Percentiles rank a stretch among this genome's conserved stretches.
phyloP scores from a whole-genome alignment of 2,797 vertebrate species.

The Danionella dracula region DNA sequence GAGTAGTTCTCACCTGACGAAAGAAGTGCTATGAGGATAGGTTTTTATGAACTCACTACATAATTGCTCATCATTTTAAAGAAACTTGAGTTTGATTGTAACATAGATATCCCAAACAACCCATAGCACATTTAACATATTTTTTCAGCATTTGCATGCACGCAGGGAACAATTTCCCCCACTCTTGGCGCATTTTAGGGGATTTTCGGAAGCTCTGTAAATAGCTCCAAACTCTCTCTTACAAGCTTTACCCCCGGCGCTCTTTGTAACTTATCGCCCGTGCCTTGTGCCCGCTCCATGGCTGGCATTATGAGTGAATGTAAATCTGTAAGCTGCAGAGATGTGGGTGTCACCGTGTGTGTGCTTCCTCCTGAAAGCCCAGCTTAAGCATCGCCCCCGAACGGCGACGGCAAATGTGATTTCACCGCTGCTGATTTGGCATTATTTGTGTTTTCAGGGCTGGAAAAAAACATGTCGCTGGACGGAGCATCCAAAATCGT shows the following conservation, averaged over 20 bases:
- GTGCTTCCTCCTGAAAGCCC: too few species aligned
- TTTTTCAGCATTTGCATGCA: too few species aligned
- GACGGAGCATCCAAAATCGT: neutral
- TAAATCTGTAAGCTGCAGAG: slow-evolving; percentile 78
- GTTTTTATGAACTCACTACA: too few species aligned
- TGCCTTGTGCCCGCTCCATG: slow-evolving; percentile 77
- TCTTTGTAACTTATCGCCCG: slow-evolving; percentile 82
- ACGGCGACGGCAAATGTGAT: slow-evolving; percentile 18
- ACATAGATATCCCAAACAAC: too few species aligned
- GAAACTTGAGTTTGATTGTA: too few species aligned
- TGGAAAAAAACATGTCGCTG: slow-evolving; percentile 13
- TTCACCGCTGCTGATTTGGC: slow-evolving; percentile 14
- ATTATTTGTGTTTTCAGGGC: slow-evolving; percentile 1
- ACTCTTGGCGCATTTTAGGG: slow-evolving; percentile 73
- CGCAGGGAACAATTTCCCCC: slow-evolving; percentile 69
- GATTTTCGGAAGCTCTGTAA: slow-evolving; percentile 77
- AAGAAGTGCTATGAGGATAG: too few species aligned
- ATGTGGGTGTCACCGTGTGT: slow-evolving; percentile 70
- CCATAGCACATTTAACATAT: too few species aligned
- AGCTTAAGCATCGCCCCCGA: neutral
- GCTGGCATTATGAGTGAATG: slow-evolving; percentile 80
- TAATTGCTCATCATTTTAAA: too few species aligned
- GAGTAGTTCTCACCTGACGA: too few species aligned
- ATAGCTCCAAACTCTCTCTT: slow-evolving; percentile 81
- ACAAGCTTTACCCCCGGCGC: slow-evolving; percentile 77